These are phyloP conservation scores for Suncus etruscus DNA, from an alignment of 2,113 vertebrate genomes.

Conservation along the genomic window DNA sequence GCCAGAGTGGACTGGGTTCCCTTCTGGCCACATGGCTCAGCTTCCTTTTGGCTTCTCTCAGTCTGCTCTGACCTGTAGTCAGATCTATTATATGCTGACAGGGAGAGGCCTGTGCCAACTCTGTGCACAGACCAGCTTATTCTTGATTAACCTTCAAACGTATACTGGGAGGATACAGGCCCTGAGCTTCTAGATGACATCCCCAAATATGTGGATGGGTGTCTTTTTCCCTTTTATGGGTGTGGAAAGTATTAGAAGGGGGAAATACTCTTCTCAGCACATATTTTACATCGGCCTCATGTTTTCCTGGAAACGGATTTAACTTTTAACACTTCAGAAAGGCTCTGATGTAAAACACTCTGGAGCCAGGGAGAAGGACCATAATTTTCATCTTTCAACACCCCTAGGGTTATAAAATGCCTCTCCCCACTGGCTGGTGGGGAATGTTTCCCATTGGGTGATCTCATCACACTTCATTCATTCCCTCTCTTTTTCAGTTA, in stretches of 20 bases:
- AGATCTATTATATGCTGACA: not conserved
- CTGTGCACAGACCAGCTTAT: not conserved
- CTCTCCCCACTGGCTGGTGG: conserved; percentile 5
- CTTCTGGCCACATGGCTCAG: not conserved
- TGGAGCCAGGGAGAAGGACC: conserved; percentile 30
- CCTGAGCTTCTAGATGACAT: conserved; percentile 28
- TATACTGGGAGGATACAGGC: too few relatives aligned
- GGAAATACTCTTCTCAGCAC: conserved; percentile 33
- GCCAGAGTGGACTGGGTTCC: not conserved
- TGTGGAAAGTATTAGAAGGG: conserved; percentile 53
- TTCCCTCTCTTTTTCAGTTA: not conserved
- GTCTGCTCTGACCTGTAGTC: conserved; percentile 13
- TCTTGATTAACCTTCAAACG: too few relatives aligned
- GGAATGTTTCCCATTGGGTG: not conserved
- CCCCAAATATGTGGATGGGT: not conserved
- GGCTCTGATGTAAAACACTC: conserved; percentile 65
- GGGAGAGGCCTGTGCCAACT: conserved; percentile 25
- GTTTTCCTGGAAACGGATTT: conserved; percentile 74
- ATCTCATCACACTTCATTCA: not conserved
- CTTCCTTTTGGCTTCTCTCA: not conserved
- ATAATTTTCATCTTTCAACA: conserved; percentile 66
- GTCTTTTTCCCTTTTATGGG: conserved; percentile 18
- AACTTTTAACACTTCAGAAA: conserved; percentile 71
- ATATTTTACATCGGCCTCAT: conserved; percentile 49
- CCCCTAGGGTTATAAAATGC: conserved; percentile 40